These are phyloP conservation scores for Apis dorsata DNA, from an alignment of 1,140 invertebrate species.

Conservation along the genomic window DNA sequence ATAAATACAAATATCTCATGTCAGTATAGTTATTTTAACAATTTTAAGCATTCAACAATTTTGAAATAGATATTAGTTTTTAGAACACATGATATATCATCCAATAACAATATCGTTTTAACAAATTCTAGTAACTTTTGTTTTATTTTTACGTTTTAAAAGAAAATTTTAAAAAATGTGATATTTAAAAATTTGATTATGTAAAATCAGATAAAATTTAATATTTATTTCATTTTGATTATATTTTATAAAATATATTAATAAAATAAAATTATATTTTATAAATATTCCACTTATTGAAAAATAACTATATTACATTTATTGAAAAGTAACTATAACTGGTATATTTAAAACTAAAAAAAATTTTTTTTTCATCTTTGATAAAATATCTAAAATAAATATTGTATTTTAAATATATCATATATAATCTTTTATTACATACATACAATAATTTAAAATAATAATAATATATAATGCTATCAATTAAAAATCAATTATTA, in stretches of 20 bases:
- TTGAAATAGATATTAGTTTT: conserved; percentile 1
- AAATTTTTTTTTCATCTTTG: background rate
- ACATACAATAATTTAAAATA: background rate
- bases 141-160: background rate
- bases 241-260: background rate
- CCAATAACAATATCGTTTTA: conserved; percentile 2
- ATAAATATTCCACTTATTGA: background rate
- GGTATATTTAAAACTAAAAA: background rate
- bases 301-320: background rate
- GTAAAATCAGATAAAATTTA: background rate
- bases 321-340: background rate
- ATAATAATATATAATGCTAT: background rate
- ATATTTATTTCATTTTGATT: background rate
- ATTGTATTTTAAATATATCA: background rate
- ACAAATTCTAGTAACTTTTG: conserved; percentile 16
- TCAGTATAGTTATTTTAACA: background rate
- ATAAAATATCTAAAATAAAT: background rate
- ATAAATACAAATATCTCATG: background rate
- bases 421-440: background rate
- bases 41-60: background rate
- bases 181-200: background rate
- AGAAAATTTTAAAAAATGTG: background rate
- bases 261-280: too few relatives aligned
- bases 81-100: too few relatives aligned
- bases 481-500: background rate